Base-by-base conservation (phyloP, 2,797 vertebrate genomes). In the Gymnoscopelus braueri region DNA sequence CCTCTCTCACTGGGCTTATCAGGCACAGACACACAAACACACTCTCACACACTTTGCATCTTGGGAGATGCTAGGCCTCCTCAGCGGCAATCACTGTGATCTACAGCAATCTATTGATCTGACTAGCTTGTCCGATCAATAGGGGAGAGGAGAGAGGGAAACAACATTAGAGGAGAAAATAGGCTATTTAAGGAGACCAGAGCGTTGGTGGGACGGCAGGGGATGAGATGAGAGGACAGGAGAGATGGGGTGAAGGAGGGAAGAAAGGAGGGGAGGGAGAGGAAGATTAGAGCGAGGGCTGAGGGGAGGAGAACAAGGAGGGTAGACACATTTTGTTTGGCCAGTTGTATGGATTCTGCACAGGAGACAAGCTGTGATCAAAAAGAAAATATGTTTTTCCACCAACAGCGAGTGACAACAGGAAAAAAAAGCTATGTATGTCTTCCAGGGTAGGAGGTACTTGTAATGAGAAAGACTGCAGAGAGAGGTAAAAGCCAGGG, bases 31-130 rank as follows among this genome's bases (percentile, higher is more conserved):
- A 44, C 39, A 44, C 39, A 44, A 44, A 44, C 39, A 44, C 39
- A 44, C 39, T 44, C 39, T 44, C 39, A 44, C 39, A 49, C 29
- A 47, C 57, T 72, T 72, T 78, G 84, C 88, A 87, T 71, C 71
- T 75, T 81, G 80, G 82, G 76, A 88, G 86, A 89, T 79, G 82
- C 77, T 77, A 69, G 82, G 70, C 83, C 77, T n/a, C 29, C 77
- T 35, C 74, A 79, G 72, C 83, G 71, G 78, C 81, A 87, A 87
- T 88, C 74, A 63, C 83, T 80, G 78, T 91, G 88, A 92, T 92
- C 91, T 93, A 91, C 91, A 91, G 85, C 89, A 88, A 92, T 92
- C 89, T 91, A 93, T 92, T 86, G 91, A 94, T 92, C 84, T 58
- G 13, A 60, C 47, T 0, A 80, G 85, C 73, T 87, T 90, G 89